These are phyloP conservation scores for Apeira syringaria DNA, from an alignment of 2,888 invertebrate species.

Conservation along the genomic window DNA sequence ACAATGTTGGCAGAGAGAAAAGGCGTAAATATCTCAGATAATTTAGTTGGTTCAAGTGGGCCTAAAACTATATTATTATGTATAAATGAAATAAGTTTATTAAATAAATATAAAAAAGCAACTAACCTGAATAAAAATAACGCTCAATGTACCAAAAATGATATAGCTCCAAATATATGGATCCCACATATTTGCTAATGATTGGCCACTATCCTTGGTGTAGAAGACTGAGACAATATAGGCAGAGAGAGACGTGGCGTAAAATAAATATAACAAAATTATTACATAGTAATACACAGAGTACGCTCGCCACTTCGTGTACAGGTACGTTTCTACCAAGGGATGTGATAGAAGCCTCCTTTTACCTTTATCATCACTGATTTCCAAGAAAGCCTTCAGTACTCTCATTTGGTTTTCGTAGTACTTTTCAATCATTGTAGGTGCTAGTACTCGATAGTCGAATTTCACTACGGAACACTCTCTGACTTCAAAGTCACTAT, in stretches of 20 bases:
- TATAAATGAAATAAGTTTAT: no score
- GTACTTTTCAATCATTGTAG: background rate
- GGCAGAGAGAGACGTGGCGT: constrained; percentile 2
- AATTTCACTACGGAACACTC: constrained; percentile 1
- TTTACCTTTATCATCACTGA: constrained; percentile 43
- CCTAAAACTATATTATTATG: no score
- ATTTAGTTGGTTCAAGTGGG: no score
- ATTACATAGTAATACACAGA: constrained; percentile 6
- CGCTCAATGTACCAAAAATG: background rate
- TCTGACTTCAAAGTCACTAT: constrained; percentile 18
- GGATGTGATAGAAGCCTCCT: constrained; percentile 74
- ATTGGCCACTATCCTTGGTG: constrained; percentile 1
- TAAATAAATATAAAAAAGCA: no score
- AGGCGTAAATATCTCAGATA: no score
- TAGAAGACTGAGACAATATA: constrained; percentile 8
- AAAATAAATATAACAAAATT: constrained; percentile 2
- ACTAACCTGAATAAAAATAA: constrained; percentile 6
- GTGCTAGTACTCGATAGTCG: constrained; percentile 6
- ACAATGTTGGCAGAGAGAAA: no score
- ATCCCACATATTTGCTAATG: background rate
- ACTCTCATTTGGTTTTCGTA: constrained; percentile 6
- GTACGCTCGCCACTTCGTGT: constrained; percentile 73
- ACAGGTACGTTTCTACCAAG: constrained; percentile 75
- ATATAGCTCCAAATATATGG: constrained; percentile 4
- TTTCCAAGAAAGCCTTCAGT: constrained; percentile 5